A percentile compares a stretch with the other conserved stretches of the same genome.
These are phyloP conservation scores for Hiodon tergisus DNA, from an alignment of 2,113 vertebrate genomes.

Conservation along the genomic window DNA sequence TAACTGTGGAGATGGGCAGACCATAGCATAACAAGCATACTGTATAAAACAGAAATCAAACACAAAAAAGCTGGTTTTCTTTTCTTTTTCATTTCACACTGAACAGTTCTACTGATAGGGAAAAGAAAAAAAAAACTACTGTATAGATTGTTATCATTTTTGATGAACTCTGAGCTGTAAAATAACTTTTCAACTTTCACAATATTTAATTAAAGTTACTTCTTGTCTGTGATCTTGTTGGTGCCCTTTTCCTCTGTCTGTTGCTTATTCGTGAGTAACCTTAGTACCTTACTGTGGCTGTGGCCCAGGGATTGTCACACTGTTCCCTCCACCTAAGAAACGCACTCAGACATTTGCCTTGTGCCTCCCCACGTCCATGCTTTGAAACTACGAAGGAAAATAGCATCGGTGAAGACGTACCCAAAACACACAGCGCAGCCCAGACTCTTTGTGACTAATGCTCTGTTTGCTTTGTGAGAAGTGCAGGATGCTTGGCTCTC, in stretches of 20 bases:
- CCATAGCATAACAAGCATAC: slow-evolving; percentile 39
- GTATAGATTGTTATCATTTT: slow-evolving; percentile 99
- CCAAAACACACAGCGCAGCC: no score
- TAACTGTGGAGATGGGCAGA: slow-evolving; percentile 50
- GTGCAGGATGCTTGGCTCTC: no score
- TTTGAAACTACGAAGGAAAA: no score
- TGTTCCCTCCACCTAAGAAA: no score
- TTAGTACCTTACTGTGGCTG: no score
- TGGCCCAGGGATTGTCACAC: no score
- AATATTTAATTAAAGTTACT: slow-evolving; percentile 99
- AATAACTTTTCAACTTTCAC: slow-evolving; percentile 98
- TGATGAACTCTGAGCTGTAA: slow-evolving; percentile 97
- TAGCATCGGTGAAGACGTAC: no score
- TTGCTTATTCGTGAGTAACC: no score
- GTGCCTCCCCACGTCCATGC: no score
- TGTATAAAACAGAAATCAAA: slow-evolving; percentile 34
- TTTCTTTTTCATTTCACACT: slow-evolving; percentile 89
- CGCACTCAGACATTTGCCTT: no score
- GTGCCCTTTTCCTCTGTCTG: slow-evolving; percentile 17
- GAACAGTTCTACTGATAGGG: slow-evolving; percentile 85
- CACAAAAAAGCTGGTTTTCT: slow-evolving; percentile 72
- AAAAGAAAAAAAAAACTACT: slow-evolving; percentile 82
- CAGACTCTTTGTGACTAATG: no score
- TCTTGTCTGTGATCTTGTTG: slow-evolving; percentile 85
- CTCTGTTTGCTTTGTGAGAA: no score